These are phyloP conservation scores for Eilema caniola DNA, from an alignment of 2,888 invertebrate genomes.

Conservation along the genomic window DNA sequence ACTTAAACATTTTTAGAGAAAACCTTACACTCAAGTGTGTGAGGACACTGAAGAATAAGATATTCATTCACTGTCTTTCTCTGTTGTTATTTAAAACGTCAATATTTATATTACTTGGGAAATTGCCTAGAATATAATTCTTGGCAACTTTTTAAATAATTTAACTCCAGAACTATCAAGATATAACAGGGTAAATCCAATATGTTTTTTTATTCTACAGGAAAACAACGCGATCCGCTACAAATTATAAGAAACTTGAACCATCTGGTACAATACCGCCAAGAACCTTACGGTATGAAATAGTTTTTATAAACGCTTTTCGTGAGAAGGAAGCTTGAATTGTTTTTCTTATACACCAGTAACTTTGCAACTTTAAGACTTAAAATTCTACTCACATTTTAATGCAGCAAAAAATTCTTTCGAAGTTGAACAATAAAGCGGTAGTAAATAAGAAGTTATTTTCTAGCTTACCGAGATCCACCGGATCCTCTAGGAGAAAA, in stretches of 20 bases:
- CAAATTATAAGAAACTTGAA: slow-evolving; percentile 79
- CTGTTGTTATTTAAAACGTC: background rate
- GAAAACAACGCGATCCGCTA: slow-evolving; percentile 77
- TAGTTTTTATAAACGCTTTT: slow-evolving; percentile 45
- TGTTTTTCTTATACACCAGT: slow-evolving; percentile 39
- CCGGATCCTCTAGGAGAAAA: slow-evolving; percentile 72
- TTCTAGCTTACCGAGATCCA: slow-evolving; percentile 70
- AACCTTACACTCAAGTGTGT: background rate
- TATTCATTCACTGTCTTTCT: background rate
- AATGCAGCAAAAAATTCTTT: slow-evolving; percentile 43
- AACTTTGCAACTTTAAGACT: slow-evolving; percentile 40
- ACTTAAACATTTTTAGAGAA: background rate
- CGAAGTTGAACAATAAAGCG: background rate
- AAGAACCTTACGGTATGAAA: slow-evolving; percentile 75
- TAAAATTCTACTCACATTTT: slow-evolving; percentile 44
- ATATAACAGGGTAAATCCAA: background rate
- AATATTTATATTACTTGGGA: background rate
- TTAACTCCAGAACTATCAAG: slow-evolving; percentile 12
- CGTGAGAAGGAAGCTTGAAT: slow-evolving; percentile 35
- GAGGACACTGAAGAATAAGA: background rate
- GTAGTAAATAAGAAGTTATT: slow-evolving; percentile 7
- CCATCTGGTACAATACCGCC: slow-evolving; percentile 75
- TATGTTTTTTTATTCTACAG: slow-evolving; percentile 56
- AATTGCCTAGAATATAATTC: background rate
- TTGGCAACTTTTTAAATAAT: slow-evolving; percentile 11